Evolutionary conservation across 2,888 invertebrate species (phyloP).

Genomic region (Pachymerium ferrugineum): DNA sequence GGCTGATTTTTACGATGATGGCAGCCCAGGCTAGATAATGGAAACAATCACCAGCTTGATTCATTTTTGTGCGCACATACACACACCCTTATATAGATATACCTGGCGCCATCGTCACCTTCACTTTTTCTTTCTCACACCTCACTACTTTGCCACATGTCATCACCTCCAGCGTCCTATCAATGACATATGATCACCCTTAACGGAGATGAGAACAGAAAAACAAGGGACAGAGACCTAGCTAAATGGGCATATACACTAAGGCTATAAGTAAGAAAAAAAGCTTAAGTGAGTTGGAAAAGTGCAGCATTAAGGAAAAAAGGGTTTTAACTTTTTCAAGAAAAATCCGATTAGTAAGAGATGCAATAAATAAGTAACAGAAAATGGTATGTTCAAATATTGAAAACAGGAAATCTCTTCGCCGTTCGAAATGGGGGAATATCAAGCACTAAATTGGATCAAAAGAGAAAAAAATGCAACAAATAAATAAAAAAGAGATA

Average conservation of each 20-base stretch:
- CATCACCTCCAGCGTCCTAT: neutral
- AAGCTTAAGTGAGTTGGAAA: neutral
- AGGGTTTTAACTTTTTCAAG: no score
- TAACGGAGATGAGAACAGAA: neutral
- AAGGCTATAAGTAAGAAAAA: no score
- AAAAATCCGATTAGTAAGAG: no score
- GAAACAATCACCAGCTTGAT: constrained; percentile 4
- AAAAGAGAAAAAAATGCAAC: no score
- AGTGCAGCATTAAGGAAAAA: neutral
- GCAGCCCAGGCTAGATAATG: neutral
- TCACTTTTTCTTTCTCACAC: neutral
- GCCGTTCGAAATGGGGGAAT: no score
- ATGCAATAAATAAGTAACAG: no score
- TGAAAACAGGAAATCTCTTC: no score
- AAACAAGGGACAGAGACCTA: neutral
- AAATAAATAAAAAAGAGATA: no score
- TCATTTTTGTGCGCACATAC: constrained; percentile 2
- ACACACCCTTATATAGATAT: neutral
- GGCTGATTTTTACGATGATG: constrained; percentile 18
- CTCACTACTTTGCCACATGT: neutral
- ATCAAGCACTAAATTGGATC: no score
- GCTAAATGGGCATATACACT: neutral
- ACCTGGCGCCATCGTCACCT: constrained; percentile 6
- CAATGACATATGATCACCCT: neutral
- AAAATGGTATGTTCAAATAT: no score